Percentiles rank a stretch among this genome's conserved stretches.
phyloP scores from a whole-genome alignment of 2,113 vertebrate species.

The Perca fluviatilis region DNA sequence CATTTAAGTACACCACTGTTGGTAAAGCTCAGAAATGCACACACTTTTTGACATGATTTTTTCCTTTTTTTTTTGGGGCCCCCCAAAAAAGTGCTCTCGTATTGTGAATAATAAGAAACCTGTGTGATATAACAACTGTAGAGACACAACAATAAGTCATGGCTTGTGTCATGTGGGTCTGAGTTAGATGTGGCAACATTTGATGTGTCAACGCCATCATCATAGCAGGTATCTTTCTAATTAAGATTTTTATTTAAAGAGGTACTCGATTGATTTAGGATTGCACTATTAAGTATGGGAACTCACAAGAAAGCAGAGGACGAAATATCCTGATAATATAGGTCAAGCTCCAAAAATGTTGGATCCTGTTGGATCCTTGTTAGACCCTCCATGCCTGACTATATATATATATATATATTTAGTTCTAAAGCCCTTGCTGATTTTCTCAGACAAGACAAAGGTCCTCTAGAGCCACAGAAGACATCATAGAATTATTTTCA shows the following conservation, averaged over 20 bases:
- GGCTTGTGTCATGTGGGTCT: slow-evolving; percentile 11
- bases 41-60: slow-evolving; percentile 3
- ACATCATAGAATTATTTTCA: not conserved
- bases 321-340: not conserved
- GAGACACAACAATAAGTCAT: slow-evolving; percentile 4
- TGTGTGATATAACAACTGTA: not conserved
- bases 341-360: not conserved
- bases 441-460: not conserved
- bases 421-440: not conserved
- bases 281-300: no score
- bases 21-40: not conserved
- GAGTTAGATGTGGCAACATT: slow-evolving; percentile 15
- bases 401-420: no score
- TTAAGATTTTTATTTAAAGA: not conserved
- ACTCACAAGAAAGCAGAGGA: not conserved
- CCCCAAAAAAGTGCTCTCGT: slow-evolving; percentile 55
- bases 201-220: not conserved
- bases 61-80: no score
- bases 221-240: slow-evolving; percentile 8
- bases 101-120: slow-evolving; percentile 44
- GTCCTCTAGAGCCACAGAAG: not conserved
- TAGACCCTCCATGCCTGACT: not conserved
- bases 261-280: not conserved
- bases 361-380: not conserved
- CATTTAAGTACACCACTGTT: not conserved